phyloP scores from a whole-genome alignment of 2,113 vertebrate species.

The Scomber colias region DNA sequence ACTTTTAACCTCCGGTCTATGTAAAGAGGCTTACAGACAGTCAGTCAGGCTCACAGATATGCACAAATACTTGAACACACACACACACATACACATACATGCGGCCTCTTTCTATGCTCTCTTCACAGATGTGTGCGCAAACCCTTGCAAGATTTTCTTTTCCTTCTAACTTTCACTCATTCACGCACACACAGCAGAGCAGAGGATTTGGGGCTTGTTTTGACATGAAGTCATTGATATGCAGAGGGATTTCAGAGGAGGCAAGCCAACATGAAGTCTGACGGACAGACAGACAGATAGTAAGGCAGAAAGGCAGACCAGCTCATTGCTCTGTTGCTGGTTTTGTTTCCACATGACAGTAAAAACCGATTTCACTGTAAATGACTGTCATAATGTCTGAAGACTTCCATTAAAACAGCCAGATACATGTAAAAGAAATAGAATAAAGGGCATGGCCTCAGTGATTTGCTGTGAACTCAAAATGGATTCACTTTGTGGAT shows the following conservation, averaged over 20 bases:
- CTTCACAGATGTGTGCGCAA: slow-evolving; percentile 26
- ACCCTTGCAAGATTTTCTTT: slow-evolving; percentile 1
- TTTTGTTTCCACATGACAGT: slow-evolving; percentile 20
- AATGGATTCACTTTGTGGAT: neutral
- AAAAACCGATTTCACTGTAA: slow-evolving; percentile 5
- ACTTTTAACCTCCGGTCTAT: slow-evolving; percentile 42
- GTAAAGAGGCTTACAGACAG: slow-evolving; percentile 49
- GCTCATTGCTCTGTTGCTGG: neutral
- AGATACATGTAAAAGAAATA: neutral
- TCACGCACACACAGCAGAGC: slow-evolving; percentile 3
- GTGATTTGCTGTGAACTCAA: neutral
- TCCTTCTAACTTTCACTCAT: neutral
- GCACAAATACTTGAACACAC: neutral
- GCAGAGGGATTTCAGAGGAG: slow-evolving; percentile 58
- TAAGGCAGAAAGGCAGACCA: neutral
- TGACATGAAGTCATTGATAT: slow-evolving; percentile 69
- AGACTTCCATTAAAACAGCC: neutral
- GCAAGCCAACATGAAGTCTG: slow-evolving; percentile 39
- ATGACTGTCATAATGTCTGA: neutral
- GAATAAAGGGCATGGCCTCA: neutral
- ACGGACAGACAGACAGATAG: slow-evolving; percentile 17
- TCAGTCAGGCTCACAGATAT: slow-evolving; percentile 23
- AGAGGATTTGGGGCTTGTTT: slow-evolving; percentile 64
- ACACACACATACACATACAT: neutral
- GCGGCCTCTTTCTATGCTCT: neutral